A percentile compares a stretch with the other conserved stretches of the same genome.
Conservation (phyloP, 2,113 vertebrate species). For the Eurystomus gularis region DNA sequence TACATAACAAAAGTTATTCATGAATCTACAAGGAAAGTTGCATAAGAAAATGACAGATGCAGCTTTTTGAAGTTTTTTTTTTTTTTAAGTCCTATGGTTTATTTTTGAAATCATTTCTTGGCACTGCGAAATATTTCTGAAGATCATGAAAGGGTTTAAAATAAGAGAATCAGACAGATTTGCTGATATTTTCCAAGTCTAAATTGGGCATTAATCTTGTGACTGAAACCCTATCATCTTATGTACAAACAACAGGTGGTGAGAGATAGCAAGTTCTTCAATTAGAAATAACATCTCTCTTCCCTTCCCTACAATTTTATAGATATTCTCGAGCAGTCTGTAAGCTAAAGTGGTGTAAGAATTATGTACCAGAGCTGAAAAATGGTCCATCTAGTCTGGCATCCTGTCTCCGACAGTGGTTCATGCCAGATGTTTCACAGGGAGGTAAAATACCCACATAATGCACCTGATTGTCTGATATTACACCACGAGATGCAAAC, state of each 20-base stretch:
- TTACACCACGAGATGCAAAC: not conserved
- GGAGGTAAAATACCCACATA: conserved; percentile 40
- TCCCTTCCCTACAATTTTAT: conserved; percentile 28
- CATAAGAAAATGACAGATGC: conserved; percentile 18
- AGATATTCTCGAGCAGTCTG: conserved; percentile 22
- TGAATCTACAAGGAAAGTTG: not conserved
- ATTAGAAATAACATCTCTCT: conserved; percentile 37
- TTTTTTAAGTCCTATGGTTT: not conserved
- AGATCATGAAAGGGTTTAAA: conserved; percentile 40
- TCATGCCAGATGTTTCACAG: conserved; percentile 53
- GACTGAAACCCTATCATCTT: conserved; percentile 41
- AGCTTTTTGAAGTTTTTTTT: conserved; percentile 14
- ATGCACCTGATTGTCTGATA: conserved; percentile 37
- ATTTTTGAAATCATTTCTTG: conserved; percentile 50
- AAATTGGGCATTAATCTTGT: conserved; percentile 43
- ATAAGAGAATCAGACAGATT: conserved; percentile 51
- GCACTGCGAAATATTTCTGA: conserved; percentile 36
- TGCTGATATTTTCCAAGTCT: conserved; percentile 37
- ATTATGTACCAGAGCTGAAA: conserved; percentile 14
- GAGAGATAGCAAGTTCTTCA: conserved; percentile 35
- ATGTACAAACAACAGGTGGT: conserved; percentile 62
- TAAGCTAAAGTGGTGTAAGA: conserved; percentile 14
- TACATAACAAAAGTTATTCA: not conserved
- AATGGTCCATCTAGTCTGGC: conserved; percentile 41
- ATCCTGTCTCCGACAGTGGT: not conserved